Conservation (phyloP, 2,113 vertebrate genomes). For the Dicrurus megarhynchus region DNA sequence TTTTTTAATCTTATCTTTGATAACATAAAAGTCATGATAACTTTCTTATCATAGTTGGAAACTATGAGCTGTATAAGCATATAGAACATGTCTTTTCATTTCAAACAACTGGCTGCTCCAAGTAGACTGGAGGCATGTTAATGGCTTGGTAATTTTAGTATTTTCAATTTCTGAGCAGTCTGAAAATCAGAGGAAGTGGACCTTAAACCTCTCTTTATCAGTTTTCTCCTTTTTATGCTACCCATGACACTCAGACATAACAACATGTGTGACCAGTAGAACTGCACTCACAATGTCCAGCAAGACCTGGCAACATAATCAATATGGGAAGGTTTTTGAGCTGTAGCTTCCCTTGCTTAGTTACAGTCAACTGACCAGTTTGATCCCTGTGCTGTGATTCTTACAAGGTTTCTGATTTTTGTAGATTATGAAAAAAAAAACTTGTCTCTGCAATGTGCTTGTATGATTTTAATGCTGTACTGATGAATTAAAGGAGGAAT, state of each 20-base stretch:
- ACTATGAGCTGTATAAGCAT: not conserved
- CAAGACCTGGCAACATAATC: not conserved
- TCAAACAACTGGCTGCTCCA: not conserved
- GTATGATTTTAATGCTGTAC: not conserved
- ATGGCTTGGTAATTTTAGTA: not conserved
- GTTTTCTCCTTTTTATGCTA: not conserved
- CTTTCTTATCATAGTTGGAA: too few relatives aligned
- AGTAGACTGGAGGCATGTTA: not conserved
- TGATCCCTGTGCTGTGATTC: not conserved
- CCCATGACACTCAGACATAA: not conserved
- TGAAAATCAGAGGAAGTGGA: not conserved
- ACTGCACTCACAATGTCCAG: not conserved
- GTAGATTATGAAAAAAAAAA: not conserved
- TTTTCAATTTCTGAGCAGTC: not conserved
- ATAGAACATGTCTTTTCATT: not conserved
- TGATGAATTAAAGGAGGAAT: not conserved
- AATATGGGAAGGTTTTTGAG: not conserved
- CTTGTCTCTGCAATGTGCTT: not conserved
- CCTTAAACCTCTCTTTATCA: not conserved
- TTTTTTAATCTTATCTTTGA: not conserved
- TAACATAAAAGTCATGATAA: too few relatives aligned
- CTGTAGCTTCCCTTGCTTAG: not conserved
- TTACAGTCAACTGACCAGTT: not conserved
- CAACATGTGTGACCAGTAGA: not conserved
- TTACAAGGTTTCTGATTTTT: not conserved